Evolutionary conservation across 2,888 invertebrate genomes (phyloP).

Genomic region (Melanophora roralis): DNA sequence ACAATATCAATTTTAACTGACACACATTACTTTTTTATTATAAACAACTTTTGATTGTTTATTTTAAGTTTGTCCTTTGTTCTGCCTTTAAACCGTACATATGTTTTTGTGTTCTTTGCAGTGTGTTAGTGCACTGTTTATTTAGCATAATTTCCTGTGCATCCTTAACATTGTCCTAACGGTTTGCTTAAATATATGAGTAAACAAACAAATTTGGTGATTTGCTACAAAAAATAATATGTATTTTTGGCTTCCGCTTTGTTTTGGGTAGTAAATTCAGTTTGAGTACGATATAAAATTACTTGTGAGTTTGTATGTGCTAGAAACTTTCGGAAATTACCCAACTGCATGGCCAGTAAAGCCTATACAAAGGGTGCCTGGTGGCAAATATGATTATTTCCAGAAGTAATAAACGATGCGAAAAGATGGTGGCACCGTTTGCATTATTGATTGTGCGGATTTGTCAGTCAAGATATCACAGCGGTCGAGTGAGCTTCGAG

Average conservation of each 20-base stretch:
- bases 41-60: constrained; percentile 45
- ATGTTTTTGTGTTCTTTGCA: neutral
- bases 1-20: constrained; percentile 28
- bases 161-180: constrained; percentile 49
- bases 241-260: constrained; percentile 32
- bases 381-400: no score
- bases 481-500: no score
- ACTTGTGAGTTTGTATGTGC: neutral
- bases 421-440: no score
- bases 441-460: no score
- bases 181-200: neutral
- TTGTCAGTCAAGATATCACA: no score
- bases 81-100: neutral
- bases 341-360: constrained; percentile 46
- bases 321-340: constrained; percentile 22
- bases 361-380: constrained; percentile 41
- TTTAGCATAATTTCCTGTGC: constrained; percentile 58
- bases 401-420: no score
- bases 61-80: constrained; percentile 38
- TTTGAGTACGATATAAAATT: no score
- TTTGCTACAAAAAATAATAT: constrained; percentile 35
- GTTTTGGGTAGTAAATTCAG: neutral
- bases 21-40: constrained; percentile 38
- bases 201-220: neutral
- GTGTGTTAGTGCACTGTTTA: constrained; percentile 30